Evolutionary conservation across 2,888 invertebrate genomes (phyloP).

Genomic region (Ceramica pisi): DNA sequence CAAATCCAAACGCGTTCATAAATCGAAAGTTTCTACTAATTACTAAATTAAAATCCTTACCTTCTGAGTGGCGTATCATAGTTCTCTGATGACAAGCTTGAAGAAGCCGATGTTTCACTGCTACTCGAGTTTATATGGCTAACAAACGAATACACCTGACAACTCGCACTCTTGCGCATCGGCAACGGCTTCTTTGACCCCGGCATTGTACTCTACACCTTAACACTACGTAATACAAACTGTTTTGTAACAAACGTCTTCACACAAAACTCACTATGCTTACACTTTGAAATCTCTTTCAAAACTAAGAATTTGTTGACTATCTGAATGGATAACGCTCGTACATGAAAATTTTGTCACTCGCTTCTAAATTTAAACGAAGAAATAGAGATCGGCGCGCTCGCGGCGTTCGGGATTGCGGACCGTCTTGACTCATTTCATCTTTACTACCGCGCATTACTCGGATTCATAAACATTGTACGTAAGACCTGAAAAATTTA

Average conservation of each 20-base stretch:
- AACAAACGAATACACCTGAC: conserved; percentile 75
- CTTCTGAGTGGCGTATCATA: conserved; percentile 82
- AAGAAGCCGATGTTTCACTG: conserved; percentile 81
- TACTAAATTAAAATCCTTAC: conserved; percentile 68
- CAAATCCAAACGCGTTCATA: neutral
- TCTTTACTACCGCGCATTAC: conserved; percentile 61
- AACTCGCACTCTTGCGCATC: conserved; percentile 79
- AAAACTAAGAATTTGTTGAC: conserved; percentile 70
- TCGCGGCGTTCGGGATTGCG: conserved; percentile 68
- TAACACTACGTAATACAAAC: conserved; percentile 48
- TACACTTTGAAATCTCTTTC: conserved; percentile 63
- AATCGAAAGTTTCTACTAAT: neutral
- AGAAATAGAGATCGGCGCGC: conserved; percentile 68
- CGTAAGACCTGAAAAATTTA: neutral
- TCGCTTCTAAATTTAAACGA: conserved; percentile 83
- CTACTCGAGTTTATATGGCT: conserved; percentile 76
- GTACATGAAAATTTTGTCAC: conserved; percentile 80
- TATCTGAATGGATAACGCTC: conserved; percentile 63
- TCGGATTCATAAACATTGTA: conserved; percentile 59
- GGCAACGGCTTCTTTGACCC: conserved; percentile 59
- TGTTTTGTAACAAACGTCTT: conserved; percentile 34
- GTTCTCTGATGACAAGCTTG: conserved; percentile 79
- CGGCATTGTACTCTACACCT: conserved; percentile 55
- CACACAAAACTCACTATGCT: conserved; percentile 48
- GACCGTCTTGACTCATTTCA: conserved; percentile 75